phyloP scores from a whole-genome alignment of 92 coral and sea anemone genomes.

The Epizoanthus scotinus region DNA sequence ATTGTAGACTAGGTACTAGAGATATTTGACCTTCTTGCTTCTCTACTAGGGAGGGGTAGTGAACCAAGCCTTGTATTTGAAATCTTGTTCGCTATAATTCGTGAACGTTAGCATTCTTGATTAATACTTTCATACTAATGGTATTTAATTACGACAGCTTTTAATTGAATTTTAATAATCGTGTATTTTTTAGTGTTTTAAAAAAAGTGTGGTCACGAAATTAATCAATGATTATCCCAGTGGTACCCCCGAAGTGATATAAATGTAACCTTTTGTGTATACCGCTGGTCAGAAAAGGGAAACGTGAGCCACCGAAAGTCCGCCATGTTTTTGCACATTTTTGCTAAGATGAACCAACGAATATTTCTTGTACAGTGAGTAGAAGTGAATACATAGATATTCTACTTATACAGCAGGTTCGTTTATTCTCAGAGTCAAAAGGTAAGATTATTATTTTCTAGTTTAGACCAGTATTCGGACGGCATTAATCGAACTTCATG shows the following conservation, averaged over 20 bases:
- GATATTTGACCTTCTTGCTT: not conserved
- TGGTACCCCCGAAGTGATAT: not conserved
- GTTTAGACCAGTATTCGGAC: too few relatives aligned
- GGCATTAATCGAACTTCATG: too few relatives aligned
- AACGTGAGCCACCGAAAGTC: conserved; percentile 23
- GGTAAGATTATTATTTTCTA: too few relatives aligned
- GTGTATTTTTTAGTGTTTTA: not conserved
- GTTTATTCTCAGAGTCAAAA: too few relatives aligned
- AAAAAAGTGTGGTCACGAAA: not conserved
- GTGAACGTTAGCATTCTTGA: not conserved
- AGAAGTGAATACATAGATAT: too few relatives aligned
- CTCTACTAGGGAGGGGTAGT: conserved; percentile 9
- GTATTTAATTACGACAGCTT: not conserved
- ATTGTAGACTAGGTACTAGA: too few relatives aligned
- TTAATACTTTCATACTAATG: not conserved
- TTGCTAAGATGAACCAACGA: not conserved
- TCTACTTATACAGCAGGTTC: too few relatives aligned
- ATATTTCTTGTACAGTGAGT: not conserved
- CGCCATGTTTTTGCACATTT: conserved; percentile 30
- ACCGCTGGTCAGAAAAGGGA: conserved; percentile 37
- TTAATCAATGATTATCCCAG: not conserved
- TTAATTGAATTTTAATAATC: not conserved
- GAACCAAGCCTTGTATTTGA: not conserved
- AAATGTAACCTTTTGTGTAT: not conserved
- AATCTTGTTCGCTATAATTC: not conserved